phyloP scores from a whole-genome alignment of 1,140 invertebrate genomes.

The Pantala flavescens region DNA sequence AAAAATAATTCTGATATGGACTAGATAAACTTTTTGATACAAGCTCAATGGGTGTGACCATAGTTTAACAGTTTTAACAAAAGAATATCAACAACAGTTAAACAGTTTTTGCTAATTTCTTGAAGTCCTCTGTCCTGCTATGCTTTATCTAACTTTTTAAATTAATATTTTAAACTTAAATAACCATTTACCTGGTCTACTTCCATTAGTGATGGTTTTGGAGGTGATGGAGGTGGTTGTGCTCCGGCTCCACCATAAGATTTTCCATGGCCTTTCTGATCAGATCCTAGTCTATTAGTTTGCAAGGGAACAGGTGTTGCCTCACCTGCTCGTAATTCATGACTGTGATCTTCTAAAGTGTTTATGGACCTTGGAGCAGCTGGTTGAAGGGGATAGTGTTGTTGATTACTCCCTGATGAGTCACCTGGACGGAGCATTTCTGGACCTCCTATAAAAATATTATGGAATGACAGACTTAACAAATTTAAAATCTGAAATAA shows the following conservation, averaged over 20 bases:
- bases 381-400: background rate
- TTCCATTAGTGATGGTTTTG: background rate
- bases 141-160: too few species aligned
- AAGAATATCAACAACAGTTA: too few species aligned
- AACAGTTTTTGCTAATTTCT: too few species aligned
- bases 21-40: too few species aligned
- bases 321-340: conserved; percentile 3
- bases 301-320: conserved; percentile 1
- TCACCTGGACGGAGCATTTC: conserved; percentile 7
- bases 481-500: too few species aligned
- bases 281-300: background rate
- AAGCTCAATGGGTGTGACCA: too few species aligned
- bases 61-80: too few species aligned
- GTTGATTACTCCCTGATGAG: background rate
- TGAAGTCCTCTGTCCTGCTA: too few species aligned
- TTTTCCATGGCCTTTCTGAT: background rate
- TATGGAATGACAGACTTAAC: too few species aligned
- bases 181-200: background rate
- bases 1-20: too few species aligned
- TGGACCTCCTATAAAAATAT: background rate
- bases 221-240: background rate
- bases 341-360: background rate
- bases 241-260: background rate
- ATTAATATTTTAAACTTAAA: too few species aligned
- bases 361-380: background rate